These are phyloP conservation scores for Trachops cirrhosus DNA, from an alignment of 2,797 vertebrate genomes.

Conservation along the genomic window DNA sequence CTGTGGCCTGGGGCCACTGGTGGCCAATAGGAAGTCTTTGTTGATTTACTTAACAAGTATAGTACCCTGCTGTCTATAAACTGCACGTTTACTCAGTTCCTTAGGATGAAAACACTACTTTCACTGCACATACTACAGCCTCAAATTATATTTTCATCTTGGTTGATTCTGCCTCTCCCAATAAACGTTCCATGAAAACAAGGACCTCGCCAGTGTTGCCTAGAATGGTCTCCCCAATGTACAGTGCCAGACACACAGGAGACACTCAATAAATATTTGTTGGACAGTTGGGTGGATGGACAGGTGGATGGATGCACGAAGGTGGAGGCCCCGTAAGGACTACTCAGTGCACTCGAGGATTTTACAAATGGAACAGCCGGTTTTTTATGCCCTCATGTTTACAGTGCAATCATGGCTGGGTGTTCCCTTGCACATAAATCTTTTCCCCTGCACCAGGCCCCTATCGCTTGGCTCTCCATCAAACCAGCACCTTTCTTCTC, in stretches of 20 bases:
- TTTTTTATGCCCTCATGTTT: neutral
- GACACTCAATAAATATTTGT: neutral
- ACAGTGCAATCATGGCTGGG: neutral
- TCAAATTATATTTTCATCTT: neutral
- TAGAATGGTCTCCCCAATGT: neutral
- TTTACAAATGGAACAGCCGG: neutral
- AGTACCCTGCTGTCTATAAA: neutral
- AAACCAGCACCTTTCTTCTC: neutral
- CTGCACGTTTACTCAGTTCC: neutral
- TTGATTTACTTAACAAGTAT: neutral
- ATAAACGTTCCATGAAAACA: slow-evolving; percentile 20
- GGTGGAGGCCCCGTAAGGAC: neutral
- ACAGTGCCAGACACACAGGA: neutral
- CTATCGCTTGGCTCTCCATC: neutral
- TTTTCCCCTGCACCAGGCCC: neutral
- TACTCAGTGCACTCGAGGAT: neutral
- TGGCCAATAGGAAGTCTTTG: slow-evolving; percentile 7
- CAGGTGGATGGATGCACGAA: neutral
- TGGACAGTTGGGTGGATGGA: neutral
- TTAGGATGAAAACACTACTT: slow-evolving; percentile 33
- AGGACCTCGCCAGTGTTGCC: neutral
- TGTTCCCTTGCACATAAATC: neutral
- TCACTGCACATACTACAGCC: neutral
- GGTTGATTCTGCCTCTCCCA: neutral
- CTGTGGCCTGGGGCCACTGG: neutral